phyloP scores from a whole-genome alignment of 1,140 invertebrate genomes.

The Eubasilissa regina region DNA sequence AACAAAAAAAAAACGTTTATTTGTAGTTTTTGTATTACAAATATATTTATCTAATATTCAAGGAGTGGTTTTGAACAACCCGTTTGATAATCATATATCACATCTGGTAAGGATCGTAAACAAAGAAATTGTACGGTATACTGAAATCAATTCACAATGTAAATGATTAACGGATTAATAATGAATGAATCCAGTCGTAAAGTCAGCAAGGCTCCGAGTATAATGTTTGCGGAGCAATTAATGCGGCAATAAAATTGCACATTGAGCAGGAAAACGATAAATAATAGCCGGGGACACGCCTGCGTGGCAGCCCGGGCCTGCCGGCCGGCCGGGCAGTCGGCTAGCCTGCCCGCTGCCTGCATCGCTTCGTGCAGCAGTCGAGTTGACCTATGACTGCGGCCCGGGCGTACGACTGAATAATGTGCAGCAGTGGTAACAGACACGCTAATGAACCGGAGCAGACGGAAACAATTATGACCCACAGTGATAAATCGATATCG shows the following conservation, averaged over 20 bases:
- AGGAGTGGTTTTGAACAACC: too few species aligned
- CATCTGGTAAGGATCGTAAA: too few species aligned
- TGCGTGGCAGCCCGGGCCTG: not conserved
- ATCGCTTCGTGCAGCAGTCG: constrained; percentile 1
- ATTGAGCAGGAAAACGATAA: constrained; percentile 34
- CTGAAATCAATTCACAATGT: constrained; percentile 6
- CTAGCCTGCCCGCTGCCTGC: not conserved
- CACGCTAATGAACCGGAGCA: constrained; percentile 36
- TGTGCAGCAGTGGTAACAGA: constrained; percentile 14
- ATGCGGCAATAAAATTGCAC: constrained; percentile 43
- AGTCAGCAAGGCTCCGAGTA: constrained; percentile 16
- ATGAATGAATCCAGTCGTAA: constrained; percentile 23
- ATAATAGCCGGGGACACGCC: constrained; percentile 24
- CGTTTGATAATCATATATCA: too few species aligned
- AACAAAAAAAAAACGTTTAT: too few species aligned
- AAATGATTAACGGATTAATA: constrained; percentile 6
- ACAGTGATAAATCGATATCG: constrained; percentile 34
- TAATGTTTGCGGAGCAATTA: constrained; percentile 34
- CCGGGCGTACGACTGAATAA: constrained; percentile 8
- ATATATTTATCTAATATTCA: too few species aligned
- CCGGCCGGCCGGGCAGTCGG: too few species aligned
- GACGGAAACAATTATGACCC: constrained; percentile 26
- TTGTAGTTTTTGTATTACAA: too few species aligned
- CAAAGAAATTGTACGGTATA: not conserved
- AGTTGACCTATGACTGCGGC: constrained; percentile 19